Evolutionary conservation across 1,140 invertebrate genomes (phyloP).

Genomic region (Pomacea maculata): DNA sequence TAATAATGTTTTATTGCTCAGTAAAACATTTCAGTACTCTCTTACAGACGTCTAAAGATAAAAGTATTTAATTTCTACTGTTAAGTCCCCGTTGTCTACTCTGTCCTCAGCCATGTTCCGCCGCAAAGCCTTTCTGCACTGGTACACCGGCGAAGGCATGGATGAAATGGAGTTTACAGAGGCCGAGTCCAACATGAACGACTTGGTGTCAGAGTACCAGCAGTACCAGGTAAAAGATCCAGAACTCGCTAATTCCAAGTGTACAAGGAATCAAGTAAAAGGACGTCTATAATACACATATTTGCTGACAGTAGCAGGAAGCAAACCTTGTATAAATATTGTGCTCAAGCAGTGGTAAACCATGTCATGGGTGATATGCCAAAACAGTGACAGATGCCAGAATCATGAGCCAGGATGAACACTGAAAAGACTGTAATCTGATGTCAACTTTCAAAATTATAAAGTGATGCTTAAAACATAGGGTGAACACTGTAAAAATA

Average conservation of each 20-base stretch:
- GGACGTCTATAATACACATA: too few species aligned
- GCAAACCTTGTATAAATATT: too few species aligned
- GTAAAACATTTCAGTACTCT: not conserved
- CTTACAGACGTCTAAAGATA: not conserved
- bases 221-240: conserved; percentile 75
- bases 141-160: conserved; percentile 84
- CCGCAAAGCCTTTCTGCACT: conserved; percentile 80
- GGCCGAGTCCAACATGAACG: conserved; percentile 66
- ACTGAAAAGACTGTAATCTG: too few species aligned
- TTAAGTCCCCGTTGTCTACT: not conserved
- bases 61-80: not conserved
- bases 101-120: conserved; percentile 72
- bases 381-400: too few species aligned
- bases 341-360: too few species aligned
- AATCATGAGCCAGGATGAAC: too few species aligned
- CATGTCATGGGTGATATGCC: too few species aligned
- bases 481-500: too few species aligned
- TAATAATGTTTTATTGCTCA: not conserved
- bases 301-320: too few species aligned
- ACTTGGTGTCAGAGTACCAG: conserved; percentile 58
- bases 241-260: conserved; percentile 79
- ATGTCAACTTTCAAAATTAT: too few species aligned
- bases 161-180: conserved; percentile 71
- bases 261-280: conserved; percentile 85
- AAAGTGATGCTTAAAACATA: too few species aligned